Conservation (phyloP, 1,140 invertebrate genomes). For the Ips typographus region DNA sequence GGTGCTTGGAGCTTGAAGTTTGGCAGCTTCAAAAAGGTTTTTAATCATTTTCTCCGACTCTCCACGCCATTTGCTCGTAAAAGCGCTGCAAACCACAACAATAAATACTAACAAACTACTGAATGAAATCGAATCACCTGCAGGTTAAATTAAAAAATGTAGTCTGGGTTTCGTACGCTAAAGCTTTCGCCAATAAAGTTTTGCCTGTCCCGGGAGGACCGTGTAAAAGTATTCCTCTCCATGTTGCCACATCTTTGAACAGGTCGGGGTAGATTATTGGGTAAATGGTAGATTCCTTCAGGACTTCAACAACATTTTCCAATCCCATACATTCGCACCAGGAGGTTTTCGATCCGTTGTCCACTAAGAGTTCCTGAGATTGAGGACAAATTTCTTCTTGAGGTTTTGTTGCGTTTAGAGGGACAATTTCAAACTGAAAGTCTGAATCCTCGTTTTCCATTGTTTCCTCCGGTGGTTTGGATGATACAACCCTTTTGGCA, state of each 20-base stretch:
- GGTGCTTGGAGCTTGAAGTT: constrained; percentile 81
- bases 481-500: constrained; percentile 8
- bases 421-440: constrained; percentile 41
- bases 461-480: constrained; percentile 5
- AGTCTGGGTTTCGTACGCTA: constrained; percentile 80
- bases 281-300: constrained; percentile 90
- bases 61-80: constrained; percentile 89
- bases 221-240: constrained; percentile 81
- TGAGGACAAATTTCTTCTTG: not conserved
- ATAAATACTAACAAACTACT: not conserved
- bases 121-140: constrained; percentile 6
- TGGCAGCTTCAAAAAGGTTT: constrained; percentile 85
- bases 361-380: not conserved
- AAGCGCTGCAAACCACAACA: not conserved
- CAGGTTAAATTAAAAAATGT: constrained; percentile 92
- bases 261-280: constrained; percentile 82
- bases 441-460: constrained; percentile 19
- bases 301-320: constrained; percentile 72
- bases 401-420: constrained; percentile 13
- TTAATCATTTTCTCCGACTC: constrained; percentile 92
- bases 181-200: constrained; percentile 84
- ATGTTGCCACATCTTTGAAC: constrained; percentile 79
- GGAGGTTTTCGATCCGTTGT: constrained; percentile 52
- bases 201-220: constrained; percentile 87
- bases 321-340: constrained; percentile 79